A percentile compares a stretch with the other conserved stretches of the same genome.
phyloP scores from a whole-genome alignment of 2,113 vertebrate genomes.

The cattle (Bos taurus) region DNA sequence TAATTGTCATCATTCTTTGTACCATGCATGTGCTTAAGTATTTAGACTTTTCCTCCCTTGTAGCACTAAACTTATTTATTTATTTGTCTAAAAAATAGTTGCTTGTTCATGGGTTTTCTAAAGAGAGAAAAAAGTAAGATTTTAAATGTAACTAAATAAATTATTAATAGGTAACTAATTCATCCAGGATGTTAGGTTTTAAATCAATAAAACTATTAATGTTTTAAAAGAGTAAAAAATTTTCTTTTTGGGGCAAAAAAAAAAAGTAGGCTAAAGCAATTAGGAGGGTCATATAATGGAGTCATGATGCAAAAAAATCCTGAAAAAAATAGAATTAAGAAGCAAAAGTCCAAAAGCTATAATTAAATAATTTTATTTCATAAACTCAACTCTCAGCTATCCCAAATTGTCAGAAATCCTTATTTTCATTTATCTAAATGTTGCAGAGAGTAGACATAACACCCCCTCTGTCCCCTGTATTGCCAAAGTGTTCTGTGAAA shows the following conservation, averaged over 20 bases:
- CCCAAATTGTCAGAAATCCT: background rate
- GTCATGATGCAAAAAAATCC: background rate
- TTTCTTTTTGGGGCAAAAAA: background rate
- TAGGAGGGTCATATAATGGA: background rate
- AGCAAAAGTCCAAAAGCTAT: background rate
- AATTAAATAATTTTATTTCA: background rate
- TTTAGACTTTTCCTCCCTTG: background rate
- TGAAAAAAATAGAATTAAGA: background rate
- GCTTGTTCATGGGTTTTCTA: background rate
- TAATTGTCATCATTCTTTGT: background rate
- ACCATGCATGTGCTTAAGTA: background rate
- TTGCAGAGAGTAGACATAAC: background rate
- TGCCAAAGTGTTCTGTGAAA: background rate
- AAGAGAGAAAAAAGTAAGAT: background rate
- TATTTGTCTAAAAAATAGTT: conserved; percentile 22
- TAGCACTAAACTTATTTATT: background rate
- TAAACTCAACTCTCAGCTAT: background rate
- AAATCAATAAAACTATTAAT: background rate
- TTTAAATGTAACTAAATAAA: conserved; percentile 11
- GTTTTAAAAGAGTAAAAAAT: conserved; percentile 2
- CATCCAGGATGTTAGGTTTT: background rate
- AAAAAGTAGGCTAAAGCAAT: background rate
- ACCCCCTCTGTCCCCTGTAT: background rate
- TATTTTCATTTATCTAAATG: background rate
- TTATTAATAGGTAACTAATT: conserved; percentile 11